These are phyloP conservation scores for Neopelma chrysocephalum DNA, from an alignment of 2,797 vertebrate genomes.

Conservation along the genomic window DNA sequence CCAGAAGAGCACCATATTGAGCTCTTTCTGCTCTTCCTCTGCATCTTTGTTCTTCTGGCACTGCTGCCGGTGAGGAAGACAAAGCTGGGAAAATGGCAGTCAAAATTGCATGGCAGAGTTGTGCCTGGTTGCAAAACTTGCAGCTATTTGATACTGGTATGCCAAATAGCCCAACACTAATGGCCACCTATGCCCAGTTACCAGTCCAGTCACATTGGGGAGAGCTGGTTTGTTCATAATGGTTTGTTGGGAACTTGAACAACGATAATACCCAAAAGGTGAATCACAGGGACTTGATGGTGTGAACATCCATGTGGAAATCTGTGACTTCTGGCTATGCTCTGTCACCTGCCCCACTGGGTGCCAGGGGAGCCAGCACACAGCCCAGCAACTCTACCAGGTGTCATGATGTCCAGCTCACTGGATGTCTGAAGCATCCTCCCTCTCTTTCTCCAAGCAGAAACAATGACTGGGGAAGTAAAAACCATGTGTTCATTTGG, in stretches of 20 bases:
- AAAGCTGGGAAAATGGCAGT: background rate
- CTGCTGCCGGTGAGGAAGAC: background rate
- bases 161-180: background rate
- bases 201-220: background rate
- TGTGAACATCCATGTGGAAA: background rate
- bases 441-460: background rate
- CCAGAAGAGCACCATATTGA: background rate
- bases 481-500: background rate
- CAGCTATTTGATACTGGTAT: background rate
- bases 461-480: accelerated
- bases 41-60: background rate
- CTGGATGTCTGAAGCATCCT: accelerated
- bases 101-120: background rate
- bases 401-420: background rate
- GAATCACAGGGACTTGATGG: background rate
- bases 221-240: background rate
- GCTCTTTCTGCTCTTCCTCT: background rate
- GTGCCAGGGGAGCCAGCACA: background rate
- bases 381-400: background rate
- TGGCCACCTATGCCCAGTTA: background rate
- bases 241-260: background rate
- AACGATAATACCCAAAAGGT: background rate
- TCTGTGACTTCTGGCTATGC: background rate
- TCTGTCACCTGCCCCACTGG: background rate
- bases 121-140: background rate